phyloP scores from a whole-genome alignment of 2,113 vertebrate species.

The Craseonycteris thonglongyai region DNA sequence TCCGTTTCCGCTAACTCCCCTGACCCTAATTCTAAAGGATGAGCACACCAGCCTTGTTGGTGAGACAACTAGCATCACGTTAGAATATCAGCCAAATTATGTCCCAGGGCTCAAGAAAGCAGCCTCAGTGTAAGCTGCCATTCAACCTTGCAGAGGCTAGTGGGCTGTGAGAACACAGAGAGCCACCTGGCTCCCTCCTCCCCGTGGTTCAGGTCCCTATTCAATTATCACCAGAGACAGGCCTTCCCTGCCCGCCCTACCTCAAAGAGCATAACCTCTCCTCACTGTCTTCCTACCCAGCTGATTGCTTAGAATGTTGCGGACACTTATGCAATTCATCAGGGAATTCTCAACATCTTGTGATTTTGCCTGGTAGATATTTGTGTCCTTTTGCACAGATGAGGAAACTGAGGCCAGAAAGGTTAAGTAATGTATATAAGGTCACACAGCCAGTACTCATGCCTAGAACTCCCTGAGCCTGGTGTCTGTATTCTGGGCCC shows the following conservation, averaged over 20 bases:
- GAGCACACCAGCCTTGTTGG: background rate
- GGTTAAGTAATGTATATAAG: background rate
- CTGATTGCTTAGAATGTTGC: background rate
- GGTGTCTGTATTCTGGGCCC: background rate
- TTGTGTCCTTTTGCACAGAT: background rate
- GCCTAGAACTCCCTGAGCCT: background rate
- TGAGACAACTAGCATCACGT: rapidly evolving
- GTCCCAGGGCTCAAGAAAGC: background rate
- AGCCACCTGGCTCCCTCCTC: rapidly evolving
- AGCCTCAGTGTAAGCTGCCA: background rate
- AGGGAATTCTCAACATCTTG: background rate
- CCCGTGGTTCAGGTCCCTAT: background rate
- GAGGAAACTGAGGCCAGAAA: background rate
- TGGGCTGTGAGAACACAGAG: too few relatives aligned
- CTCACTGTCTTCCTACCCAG: background rate
- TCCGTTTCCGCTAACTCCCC: background rate
- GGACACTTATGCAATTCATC: background rate
- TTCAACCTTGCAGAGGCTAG: background rate
- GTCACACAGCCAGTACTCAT: background rate
- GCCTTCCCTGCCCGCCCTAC: background rate
- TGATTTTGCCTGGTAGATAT: background rate
- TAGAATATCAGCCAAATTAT: background rate
- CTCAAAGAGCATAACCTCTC: background rate
- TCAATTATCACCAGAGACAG: background rate
- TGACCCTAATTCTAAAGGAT: background rate